Percentiles rank a stretch among this genome's conserved stretches.
Conservation (phyloP, 1,140 invertebrate species). For the Ceratoteleas bidentatus region DNA sequence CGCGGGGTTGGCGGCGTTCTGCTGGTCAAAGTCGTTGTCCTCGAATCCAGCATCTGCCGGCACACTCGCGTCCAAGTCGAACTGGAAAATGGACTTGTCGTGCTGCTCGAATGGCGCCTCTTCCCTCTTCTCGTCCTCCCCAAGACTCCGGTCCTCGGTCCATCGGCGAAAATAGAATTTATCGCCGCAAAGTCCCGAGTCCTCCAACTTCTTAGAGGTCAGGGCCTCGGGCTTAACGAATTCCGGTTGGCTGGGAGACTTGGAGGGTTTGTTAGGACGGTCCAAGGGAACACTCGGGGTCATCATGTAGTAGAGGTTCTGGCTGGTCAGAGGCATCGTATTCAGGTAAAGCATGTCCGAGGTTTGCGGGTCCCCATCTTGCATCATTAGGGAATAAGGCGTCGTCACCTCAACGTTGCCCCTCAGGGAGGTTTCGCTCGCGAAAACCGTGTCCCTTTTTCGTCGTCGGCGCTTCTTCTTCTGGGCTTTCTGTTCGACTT, state of each 20-base stretch:
- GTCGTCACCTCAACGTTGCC: slow-evolving; percentile 76
- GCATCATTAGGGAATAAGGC: slow-evolving; percentile 64
- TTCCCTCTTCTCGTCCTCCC: slow-evolving; percentile 41
- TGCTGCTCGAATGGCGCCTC: slow-evolving; percentile 2
- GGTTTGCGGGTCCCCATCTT: slow-evolving; percentile 73
- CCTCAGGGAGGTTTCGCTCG: slow-evolving; percentile 74
- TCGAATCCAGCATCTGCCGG: slow-evolving; percentile 52
- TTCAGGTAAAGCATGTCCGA: slow-evolving; percentile 74
- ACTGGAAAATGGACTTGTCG: slow-evolving; percentile 67
- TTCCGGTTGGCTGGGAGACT: too few relatives aligned
- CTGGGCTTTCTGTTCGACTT: slow-evolving; percentile 48
- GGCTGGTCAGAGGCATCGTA: slow-evolving; percentile 70
- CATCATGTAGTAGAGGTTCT: slow-evolving; percentile 64
- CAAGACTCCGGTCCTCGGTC: slow-evolving; percentile 66
- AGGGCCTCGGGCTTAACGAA: too few relatives aligned
- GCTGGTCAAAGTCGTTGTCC: slow-evolving; percentile 42
- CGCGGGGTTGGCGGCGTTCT: slow-evolving; percentile 46
- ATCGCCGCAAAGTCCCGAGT: background rate
- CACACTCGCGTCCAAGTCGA: slow-evolving; percentile 75
- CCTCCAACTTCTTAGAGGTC: too few relatives aligned
- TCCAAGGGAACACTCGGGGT: slow-evolving; percentile 58
- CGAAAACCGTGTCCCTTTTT: slow-evolving; percentile 74
- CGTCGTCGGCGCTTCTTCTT: slow-evolving; percentile 21
- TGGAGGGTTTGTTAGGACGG: slow-evolving; percentile 40
- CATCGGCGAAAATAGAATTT: slow-evolving; percentile 72